A percentile compares a stretch with the other conserved stretches of the same genome.
Conservation (phyloP, 64 coral and sea anemone species). For the Dendrophyllia cribrosa region DNA sequence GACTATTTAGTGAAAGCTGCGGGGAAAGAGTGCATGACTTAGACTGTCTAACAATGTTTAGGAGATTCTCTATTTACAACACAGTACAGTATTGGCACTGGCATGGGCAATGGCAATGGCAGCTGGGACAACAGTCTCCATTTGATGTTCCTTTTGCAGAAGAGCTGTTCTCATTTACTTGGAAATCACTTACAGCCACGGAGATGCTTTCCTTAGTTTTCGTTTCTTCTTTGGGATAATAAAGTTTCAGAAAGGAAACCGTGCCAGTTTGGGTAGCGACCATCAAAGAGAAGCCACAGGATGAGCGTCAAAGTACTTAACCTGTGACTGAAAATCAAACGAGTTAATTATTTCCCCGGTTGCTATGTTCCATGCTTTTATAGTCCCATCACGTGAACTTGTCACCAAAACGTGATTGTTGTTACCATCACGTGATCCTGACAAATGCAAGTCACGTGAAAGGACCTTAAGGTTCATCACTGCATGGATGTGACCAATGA, state of each 20-base stretch:
- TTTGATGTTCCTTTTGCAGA: neutral
- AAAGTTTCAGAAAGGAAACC: slow-evolving; percentile 77
- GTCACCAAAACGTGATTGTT: slow-evolving; percentile 54
- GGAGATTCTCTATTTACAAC: neutral
- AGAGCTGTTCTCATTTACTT: neutral
- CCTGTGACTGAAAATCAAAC: slow-evolving; percentile 91
- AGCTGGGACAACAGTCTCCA: neutral
- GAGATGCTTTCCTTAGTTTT: neutral
- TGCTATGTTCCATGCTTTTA: slow-evolving; percentile 77
- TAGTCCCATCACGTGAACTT: slow-evolving; percentile 90
- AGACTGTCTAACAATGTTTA: too few relatives aligned
- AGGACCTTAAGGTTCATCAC: slow-evolving; percentile 76
- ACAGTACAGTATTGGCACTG: slow-evolving; percentile 46
- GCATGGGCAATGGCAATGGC: neutral
- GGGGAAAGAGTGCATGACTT: too few relatives aligned
- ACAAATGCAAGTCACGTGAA: neutral
- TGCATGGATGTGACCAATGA: slow-evolving; percentile 80
- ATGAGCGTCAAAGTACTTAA: slow-evolving; percentile 69
- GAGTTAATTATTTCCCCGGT: slow-evolving; percentile 67
- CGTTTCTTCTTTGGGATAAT: neutral
- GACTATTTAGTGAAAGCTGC: too few relatives aligned
- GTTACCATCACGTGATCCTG: neutral
- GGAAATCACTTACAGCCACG: neutral
- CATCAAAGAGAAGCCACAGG: slow-evolving; percentile 49
- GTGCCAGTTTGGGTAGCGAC: slow-evolving; percentile 87